Evolutionary conservation across 1,140 invertebrate genomes (phyloP).

Genomic region (Lerema accius): DNA sequence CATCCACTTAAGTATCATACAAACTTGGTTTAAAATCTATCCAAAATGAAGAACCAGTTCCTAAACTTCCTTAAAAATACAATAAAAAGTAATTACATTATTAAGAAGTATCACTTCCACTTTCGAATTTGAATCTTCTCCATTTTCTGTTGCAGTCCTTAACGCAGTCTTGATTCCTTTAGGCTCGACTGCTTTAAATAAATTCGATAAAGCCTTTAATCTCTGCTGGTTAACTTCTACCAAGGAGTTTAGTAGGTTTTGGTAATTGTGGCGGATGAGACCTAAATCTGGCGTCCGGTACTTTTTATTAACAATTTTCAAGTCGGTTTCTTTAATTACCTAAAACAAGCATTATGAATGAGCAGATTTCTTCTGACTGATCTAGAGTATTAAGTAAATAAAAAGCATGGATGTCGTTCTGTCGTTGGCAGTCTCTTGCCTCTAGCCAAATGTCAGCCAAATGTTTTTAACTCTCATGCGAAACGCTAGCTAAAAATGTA

Average conservation of each 20-base stretch:
- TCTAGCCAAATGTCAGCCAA: no score
- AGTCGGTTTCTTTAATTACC: not conserved
- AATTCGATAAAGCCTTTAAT: conserved; percentile 33
- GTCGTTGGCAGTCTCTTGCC: no score
- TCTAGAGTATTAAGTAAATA: no score
- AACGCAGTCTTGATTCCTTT: conserved; percentile 12
- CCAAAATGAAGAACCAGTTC: no score
- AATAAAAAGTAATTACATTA: conserved; percentile 1
- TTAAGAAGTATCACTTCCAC: not conserved
- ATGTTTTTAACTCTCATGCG: no score
- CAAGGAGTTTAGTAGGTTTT: conserved; percentile 34
- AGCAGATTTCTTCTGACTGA: not conserved
- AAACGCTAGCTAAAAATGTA: no score
- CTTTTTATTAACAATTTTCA: not conserved
- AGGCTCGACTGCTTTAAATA: conserved; percentile 28
- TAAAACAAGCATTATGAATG: conserved; percentile 1
- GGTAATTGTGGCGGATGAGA: conserved; percentile 6
- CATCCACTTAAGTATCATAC: no score
- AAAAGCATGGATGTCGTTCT: no score
- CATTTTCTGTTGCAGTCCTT: not conserved
- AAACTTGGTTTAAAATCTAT: no score
- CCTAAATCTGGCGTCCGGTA: not conserved
- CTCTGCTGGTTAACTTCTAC: conserved; percentile 36
- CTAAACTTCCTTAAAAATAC: not conserved
- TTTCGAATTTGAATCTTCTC: not conserved